A percentile compares a stretch with the other conserved stretches of the same genome.
Conservation (phyloP, 2,888 invertebrate species). For the Pristionchus entomophagus region DNA sequence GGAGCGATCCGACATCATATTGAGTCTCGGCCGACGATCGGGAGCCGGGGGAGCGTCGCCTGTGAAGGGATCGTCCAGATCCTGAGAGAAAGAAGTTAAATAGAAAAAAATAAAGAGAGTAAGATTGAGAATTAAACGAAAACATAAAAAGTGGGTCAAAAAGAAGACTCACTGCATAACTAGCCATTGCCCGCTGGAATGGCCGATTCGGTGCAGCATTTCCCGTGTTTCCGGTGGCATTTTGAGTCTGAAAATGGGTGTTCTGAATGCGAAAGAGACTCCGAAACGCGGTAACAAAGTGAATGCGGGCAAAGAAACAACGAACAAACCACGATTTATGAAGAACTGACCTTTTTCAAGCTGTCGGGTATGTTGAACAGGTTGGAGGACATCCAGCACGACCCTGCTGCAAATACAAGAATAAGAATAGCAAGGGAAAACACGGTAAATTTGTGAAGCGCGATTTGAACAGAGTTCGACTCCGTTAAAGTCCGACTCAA, state of each 20-base stretch:
- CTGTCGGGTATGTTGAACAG: constrained; percentile 36
- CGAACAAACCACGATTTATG: background rate
- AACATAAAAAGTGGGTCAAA: background rate
- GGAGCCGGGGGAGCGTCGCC: background rate
- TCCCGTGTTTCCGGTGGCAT: background rate
- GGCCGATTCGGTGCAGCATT: background rate
- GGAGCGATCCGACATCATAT: background rate
- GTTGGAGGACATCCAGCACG: constrained; percentile 27
- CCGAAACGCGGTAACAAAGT: background rate
- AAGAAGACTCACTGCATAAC: constrained; percentile 9
- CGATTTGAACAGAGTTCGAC: too few species aligned
- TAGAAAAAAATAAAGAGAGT: too few species aligned
- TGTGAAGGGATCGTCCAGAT: constrained; percentile 33
- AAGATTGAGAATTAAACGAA: background rate
- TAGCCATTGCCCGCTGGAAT: background rate
- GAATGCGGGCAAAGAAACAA: background rate
- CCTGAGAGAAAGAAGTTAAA: background rate
- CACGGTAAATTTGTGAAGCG: too few species aligned
- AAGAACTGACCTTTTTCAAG: constrained; percentile 18
- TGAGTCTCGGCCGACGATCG: background rate
- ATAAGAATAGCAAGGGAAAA: background rate
- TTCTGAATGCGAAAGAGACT: too few species aligned
- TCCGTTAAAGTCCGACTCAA: too few species aligned
- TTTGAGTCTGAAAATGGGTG: background rate
- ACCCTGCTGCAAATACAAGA: background rate